Percentiles rank a stretch among this genome's conserved stretches.
phyloP scores from a whole-genome alignment of 2,888 invertebrate genomes.

The Glyphotaelius pellucidus region DNA sequence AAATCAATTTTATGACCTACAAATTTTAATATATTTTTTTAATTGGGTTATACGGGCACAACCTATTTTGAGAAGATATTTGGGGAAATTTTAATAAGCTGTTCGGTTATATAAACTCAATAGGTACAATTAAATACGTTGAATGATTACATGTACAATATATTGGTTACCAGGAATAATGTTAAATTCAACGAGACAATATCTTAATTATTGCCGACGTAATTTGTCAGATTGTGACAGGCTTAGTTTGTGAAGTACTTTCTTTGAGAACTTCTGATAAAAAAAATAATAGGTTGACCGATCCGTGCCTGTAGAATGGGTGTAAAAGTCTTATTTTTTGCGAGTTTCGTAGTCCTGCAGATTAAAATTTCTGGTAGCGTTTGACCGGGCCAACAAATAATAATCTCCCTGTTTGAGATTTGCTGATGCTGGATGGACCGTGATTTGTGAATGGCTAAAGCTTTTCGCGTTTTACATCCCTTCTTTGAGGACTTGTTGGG shows the following conservation, averaged over 20 bases:
- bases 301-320: background rate
- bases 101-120: too few relatives aligned
- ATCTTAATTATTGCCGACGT: too few relatives aligned
- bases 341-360: background rate
- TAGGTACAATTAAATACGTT: too few relatives aligned
- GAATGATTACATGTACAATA: too few relatives aligned
- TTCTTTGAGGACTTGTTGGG: conserved; percentile 2
- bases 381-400: conserved; percentile 4
- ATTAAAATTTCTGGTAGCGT: conserved; percentile 4
- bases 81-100: too few relatives aligned
- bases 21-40: background rate
- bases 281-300: background rate
- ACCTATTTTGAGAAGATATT: background rate
- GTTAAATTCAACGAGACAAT: too few relatives aligned
- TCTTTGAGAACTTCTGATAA: background rate
- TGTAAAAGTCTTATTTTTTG: background rate
- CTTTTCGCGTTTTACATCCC: conserved; percentile 1
- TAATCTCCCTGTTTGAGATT: conserved; percentile 4
- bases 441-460: conserved; percentile 20
- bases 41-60: too few relatives aligned
- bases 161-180: too few relatives aligned
- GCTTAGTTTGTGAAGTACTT: too few relatives aligned
- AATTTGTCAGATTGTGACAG: too few relatives aligned
- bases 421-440: background rate
- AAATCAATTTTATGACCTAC: background rate